These are phyloP conservation scores for Atlantisia rogersi DNA, from an alignment of 2,113 vertebrate species.

Conservation along the genomic window DNA sequence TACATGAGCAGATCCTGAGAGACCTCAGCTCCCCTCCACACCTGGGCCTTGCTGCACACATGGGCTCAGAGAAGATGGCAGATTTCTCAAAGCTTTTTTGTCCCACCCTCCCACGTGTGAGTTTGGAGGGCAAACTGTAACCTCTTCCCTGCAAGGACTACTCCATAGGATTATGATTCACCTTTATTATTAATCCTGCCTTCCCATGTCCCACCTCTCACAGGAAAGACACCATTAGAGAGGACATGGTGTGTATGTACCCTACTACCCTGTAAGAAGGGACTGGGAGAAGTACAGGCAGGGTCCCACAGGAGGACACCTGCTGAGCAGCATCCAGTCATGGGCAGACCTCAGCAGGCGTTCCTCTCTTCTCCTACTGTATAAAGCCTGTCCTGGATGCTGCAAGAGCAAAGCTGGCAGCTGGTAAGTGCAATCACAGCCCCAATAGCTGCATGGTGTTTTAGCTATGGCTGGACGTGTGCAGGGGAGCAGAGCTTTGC, in stretches of 20 bases:
- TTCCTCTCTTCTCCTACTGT: neutral
- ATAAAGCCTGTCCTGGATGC: neutral
- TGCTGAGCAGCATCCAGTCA: neutral
- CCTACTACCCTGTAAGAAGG: neutral
- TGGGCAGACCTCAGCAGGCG: neutral
- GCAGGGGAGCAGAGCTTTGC: neutral
- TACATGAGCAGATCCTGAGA: neutral
- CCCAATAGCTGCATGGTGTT: neutral
- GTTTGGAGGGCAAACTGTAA: neutral
- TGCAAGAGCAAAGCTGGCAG: neutral
- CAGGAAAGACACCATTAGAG: neutral
- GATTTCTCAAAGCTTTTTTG: neutral
- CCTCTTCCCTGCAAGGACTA: neutral
- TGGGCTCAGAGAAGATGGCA: neutral
- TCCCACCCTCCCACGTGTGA: neutral
- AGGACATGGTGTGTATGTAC: fast-evolving
- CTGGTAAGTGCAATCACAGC: neutral
- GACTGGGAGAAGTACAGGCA: neutral
- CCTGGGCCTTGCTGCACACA: neutral
- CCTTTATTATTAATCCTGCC: neutral
- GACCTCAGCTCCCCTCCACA: neutral
- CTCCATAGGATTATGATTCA: neutral
- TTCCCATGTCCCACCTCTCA: neutral
- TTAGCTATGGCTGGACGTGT: neutral
- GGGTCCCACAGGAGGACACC: fast-evolving